phyloP scores from a whole-genome alignment of 2,797 vertebrate genomes.

The Eleutherodactylus coqui region DNA sequence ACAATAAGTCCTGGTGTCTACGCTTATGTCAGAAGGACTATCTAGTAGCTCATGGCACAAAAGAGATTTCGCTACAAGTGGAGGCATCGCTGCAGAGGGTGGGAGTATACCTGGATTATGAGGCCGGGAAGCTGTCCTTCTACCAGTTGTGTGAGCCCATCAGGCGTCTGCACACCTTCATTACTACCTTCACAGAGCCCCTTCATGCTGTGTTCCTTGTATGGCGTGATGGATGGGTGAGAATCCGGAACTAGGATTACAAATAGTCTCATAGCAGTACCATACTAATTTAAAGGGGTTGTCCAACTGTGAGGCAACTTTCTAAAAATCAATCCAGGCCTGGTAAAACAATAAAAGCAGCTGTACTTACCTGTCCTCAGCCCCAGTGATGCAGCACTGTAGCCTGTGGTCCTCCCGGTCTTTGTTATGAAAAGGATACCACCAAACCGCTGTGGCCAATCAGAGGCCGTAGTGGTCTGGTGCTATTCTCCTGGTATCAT shows the following conservation, averaged over 20 bases:
- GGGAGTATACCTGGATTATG: constrained; percentile 45
- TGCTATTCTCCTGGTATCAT: no score
- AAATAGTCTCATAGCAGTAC: neutral
- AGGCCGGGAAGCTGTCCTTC: constrained; percentile 43
- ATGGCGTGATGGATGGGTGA: constrained; percentile 42
- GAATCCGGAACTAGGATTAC: constrained; percentile 28
- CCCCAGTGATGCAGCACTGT: no score
- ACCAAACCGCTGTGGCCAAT: no score
- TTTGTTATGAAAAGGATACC: no score
- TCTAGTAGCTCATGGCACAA: constrained; percentile 18
- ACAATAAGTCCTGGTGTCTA: constrained; percentile 49
- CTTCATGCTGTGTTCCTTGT: constrained; percentile 37
- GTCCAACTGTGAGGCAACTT: no score
- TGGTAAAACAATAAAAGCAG: no score
- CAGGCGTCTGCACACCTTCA: constrained; percentile 51
- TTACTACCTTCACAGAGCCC: constrained; percentile 34
- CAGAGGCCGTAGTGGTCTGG: no score
- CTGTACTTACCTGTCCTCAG: no score
- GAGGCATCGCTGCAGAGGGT: constrained; percentile 1
- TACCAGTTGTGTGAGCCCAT: constrained; percentile 41
- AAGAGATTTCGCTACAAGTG: neutral
- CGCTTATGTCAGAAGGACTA: constrained; percentile 42
- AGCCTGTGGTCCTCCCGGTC: no score
- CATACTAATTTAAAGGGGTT: neutral
- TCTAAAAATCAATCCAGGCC: no score